Conservation (phyloP, 1,140 invertebrate species). For the Antheraea mylitta region DNA sequence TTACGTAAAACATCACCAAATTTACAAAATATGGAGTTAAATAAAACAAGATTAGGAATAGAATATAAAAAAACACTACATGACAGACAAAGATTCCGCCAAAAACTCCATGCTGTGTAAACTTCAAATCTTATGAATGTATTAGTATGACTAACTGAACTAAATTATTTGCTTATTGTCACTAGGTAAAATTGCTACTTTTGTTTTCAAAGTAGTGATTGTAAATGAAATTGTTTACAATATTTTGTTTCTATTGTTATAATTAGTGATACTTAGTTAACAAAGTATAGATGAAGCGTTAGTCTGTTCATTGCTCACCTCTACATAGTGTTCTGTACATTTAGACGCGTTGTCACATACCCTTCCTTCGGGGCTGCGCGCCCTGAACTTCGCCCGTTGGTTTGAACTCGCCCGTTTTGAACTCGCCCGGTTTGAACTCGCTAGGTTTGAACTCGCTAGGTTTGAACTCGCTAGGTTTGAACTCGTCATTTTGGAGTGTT, state of each 20-base stretch:
- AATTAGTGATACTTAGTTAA: background rate
- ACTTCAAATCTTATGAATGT: no score
- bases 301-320: constrained; percentile 24
- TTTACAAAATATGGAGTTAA: no score
- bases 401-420: constrained; percentile 20
- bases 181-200: no score
- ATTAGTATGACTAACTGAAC: no score
- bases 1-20: no score
- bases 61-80: no score
- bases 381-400: constrained; percentile 14
- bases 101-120: no score
- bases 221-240: no score
- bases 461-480: constrained; percentile 11
- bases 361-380: constrained; percentile 45
- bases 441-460: constrained; percentile 25
- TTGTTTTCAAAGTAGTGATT: no score
- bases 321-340: constrained; percentile 12
- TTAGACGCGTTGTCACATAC: constrained; percentile 36
- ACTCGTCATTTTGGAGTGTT: constrained; percentile 17
- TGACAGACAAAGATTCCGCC: no score
- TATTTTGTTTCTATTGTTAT: background rate
- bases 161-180: no score
- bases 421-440: constrained; percentile 12
- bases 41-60: no score
- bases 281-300: background rate